Evolutionary conservation across 2,113 vertebrate genomes (phyloP).

Genomic region (Prochilodus magdalenae): DNA sequence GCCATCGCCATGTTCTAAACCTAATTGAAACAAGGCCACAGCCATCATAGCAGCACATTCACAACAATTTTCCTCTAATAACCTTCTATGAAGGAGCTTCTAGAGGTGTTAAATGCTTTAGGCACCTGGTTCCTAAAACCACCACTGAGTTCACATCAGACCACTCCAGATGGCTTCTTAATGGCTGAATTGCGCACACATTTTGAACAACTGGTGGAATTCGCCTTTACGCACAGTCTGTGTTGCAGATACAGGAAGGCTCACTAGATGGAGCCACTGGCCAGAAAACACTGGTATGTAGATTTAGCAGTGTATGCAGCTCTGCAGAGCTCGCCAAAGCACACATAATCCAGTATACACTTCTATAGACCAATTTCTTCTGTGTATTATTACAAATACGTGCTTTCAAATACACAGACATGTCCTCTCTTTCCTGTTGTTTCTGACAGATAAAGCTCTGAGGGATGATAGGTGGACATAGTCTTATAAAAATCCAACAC

Average conservation of each 20-base stretch:
- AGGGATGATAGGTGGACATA: constrained; percentile 9
- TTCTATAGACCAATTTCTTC: background rate
- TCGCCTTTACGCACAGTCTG: background rate
- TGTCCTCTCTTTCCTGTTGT: background rate
- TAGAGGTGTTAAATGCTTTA: too few species aligned
- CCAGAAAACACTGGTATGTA: background rate
- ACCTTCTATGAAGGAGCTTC: too few species aligned
- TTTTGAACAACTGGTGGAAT: too few species aligned
- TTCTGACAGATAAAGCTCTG: background rate
- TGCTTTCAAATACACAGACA: background rate
- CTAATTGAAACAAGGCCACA: too few species aligned
- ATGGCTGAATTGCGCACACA: too few species aligned
- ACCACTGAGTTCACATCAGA: too few species aligned
- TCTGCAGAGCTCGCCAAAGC: background rate
- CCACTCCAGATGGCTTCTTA: too few species aligned
- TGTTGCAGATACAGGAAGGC: background rate
- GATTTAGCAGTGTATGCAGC: background rate
- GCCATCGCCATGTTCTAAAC: too few species aligned
- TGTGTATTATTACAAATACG: background rate
- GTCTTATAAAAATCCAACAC: background rate
- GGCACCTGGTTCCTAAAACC: too few species aligned
- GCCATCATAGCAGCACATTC: too few species aligned
- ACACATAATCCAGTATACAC: background rate
- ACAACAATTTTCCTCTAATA: too few species aligned
- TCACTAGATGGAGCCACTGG: constrained; percentile 46